These are phyloP conservation scores for Chrysolina americana DNA, from an alignment of 2,888 invertebrate species.

Conservation along the genomic window DNA sequence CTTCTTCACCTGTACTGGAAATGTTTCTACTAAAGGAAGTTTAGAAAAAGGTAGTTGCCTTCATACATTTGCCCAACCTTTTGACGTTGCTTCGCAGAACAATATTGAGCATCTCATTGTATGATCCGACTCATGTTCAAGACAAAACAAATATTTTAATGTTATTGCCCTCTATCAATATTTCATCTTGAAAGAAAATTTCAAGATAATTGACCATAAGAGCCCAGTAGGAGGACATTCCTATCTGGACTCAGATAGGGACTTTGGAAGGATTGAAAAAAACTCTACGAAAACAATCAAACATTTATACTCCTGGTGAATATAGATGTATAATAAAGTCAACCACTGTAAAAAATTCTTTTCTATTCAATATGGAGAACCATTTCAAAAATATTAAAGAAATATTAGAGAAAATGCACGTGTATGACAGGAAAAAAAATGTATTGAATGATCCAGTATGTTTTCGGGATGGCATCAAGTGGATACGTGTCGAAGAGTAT, in stretches of 20 bases:
- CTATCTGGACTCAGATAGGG: conserved; percentile 61
- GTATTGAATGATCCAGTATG: neutral
- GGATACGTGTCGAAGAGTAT: conserved; percentile 26
- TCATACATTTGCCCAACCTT: neutral
- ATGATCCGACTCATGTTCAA: conserved; percentile 57
- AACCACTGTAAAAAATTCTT: neutral
- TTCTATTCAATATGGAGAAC: neutral
- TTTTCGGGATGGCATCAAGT: too few species aligned
- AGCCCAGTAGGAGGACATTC: conserved; percentile 62
- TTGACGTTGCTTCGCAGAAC: neutral
- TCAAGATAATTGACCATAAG: conserved; percentile 60
- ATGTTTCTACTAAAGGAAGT: conserved; percentile 25
- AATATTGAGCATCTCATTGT: conserved; percentile 38
- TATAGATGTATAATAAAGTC: neutral
- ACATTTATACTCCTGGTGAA: neutral
- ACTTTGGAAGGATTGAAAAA: conserved; percentile 33
- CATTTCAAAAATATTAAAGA: neutral
- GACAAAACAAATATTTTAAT: conserved; percentile 59
- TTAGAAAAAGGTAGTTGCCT: neutral
- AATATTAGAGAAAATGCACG: neutral
- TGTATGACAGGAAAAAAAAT: neutral
- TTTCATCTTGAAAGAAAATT: conserved; percentile 55
- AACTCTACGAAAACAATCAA: neutral
- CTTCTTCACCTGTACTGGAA: conserved; percentile 56
- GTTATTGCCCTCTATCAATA: conserved; percentile 54